phyloP scores from a whole-genome alignment of 2,888 invertebrate genomes.

The Luffia ferchaultella region DNA sequence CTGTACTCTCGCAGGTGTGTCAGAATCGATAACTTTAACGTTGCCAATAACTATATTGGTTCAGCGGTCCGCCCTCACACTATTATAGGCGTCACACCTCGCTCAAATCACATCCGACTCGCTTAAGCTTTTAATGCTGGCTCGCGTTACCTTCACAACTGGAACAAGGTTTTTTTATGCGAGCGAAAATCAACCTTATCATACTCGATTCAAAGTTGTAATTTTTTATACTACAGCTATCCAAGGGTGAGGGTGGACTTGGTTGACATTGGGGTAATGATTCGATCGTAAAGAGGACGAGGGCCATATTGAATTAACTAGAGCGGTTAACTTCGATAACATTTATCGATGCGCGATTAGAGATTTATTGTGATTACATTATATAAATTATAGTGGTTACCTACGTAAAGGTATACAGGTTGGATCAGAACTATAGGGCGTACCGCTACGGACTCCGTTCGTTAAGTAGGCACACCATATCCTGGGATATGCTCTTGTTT shows the following conservation, averaged over 20 bases:
- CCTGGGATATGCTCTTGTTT: too few relatives aligned
- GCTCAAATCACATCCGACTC: conserved; percentile 39
- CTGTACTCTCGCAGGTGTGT: neutral
- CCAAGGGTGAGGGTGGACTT: neutral
- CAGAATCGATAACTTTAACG: neutral
- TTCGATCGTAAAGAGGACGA: neutral
- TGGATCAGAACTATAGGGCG: too few relatives aligned
- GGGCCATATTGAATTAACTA: neutral
- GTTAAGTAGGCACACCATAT: too few relatives aligned
- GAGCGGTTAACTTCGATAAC: neutral
- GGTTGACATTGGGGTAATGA: neutral
- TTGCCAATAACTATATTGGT: neutral
- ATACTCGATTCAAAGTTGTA: neutral
- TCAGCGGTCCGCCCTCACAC: conserved; percentile 36
- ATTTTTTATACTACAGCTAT: neutral
- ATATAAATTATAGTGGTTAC: neutral
- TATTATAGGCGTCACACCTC: conserved; percentile 43
- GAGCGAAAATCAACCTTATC: neutral
- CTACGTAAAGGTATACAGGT: too few relatives aligned
- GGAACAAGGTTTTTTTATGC: neutral
- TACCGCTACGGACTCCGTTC: too few relatives aligned
- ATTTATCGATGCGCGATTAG: neutral
- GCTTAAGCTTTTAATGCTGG: conserved; percentile 36
- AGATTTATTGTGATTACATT: neutral
- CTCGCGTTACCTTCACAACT: neutral